Percentiles rank a stretch among this genome's conserved stretches.
These are phyloP conservation scores for Elaphurus davidianus DNA, from an alignment of 2,113 vertebrate genomes.

Conservation along the genomic window DNA sequence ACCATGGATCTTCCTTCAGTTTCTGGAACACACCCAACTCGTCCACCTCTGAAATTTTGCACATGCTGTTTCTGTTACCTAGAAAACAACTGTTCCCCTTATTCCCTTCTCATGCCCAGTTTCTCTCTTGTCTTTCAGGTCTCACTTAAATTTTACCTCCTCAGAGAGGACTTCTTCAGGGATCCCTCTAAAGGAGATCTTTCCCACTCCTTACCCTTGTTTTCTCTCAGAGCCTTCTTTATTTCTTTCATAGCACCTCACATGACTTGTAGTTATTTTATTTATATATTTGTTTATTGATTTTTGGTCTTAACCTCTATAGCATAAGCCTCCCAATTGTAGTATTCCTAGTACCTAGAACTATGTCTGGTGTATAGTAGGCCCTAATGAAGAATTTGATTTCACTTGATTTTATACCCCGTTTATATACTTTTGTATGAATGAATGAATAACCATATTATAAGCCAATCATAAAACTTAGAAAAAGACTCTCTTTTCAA, in stretches of 20 bases:
- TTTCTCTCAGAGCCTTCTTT: background rate
- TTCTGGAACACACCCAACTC: background rate
- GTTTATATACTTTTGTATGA: background rate
- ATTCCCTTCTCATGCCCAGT: background rate
- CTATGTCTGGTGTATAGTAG: background rate
- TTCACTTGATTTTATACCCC: background rate
- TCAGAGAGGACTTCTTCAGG: background rate
- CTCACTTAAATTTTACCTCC: background rate
- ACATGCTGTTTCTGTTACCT: background rate
- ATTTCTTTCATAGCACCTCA: background rate
- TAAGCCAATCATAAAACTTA: conserved; percentile 2
- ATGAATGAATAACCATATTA: background rate
- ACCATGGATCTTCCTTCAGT: background rate
- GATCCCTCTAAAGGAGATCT: background rate
- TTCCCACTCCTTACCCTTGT: background rate
- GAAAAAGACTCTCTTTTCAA: background rate
- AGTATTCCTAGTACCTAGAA: background rate
- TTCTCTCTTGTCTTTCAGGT: background rate
- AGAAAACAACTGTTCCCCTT: background rate
- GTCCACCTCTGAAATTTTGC: background rate
- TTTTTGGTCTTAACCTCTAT: background rate
- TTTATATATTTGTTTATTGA: background rate
- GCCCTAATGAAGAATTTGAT: background rate
- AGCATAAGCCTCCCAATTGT: background rate
- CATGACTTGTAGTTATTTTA: background rate